Conservation (phyloP, 2,113 vertebrate genomes). For the Ailurus styani region DNA sequence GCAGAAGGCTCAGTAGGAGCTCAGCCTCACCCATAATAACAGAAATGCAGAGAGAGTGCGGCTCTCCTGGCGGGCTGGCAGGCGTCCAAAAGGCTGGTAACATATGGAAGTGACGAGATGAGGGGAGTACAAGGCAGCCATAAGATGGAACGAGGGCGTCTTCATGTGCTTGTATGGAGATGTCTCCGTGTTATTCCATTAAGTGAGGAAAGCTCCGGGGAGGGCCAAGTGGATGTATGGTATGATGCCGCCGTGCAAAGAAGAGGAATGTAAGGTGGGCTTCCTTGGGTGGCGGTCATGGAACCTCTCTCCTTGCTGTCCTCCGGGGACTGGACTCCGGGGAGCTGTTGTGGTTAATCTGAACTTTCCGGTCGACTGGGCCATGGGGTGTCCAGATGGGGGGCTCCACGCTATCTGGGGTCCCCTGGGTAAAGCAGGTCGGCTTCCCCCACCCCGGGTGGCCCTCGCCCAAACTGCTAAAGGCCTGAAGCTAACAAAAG, state of each 20-base stretch:
- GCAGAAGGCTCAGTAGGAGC: neutral
- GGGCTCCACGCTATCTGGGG: too few species aligned
- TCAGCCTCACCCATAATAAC: neutral
- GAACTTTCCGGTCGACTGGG: neutral
- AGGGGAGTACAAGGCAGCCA: neutral
- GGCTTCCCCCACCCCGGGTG: too few species aligned
- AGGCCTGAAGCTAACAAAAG: neutral
- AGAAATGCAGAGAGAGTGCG: neutral
- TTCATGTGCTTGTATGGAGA: neutral
- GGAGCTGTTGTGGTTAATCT: neutral
- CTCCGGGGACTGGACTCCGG: too few species aligned
- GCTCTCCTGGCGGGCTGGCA: neutral
- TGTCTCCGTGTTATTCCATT: too few species aligned
- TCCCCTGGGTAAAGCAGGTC: neutral
- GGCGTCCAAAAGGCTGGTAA: too few species aligned
- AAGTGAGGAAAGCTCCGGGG: neutral
- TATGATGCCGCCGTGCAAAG: neutral
- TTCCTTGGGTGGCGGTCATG: too few species aligned
- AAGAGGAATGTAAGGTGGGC: neutral
- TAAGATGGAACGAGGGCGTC: neutral
- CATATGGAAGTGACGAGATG: too few species aligned
- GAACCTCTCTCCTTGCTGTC: neutral
- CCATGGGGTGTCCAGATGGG: too few species aligned
- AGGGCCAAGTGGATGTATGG: too few species aligned
- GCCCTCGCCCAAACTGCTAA: neutral